phyloP scores from a whole-genome alignment of 1,140 invertebrate species.

The Megalonaias nervosa region DNA sequence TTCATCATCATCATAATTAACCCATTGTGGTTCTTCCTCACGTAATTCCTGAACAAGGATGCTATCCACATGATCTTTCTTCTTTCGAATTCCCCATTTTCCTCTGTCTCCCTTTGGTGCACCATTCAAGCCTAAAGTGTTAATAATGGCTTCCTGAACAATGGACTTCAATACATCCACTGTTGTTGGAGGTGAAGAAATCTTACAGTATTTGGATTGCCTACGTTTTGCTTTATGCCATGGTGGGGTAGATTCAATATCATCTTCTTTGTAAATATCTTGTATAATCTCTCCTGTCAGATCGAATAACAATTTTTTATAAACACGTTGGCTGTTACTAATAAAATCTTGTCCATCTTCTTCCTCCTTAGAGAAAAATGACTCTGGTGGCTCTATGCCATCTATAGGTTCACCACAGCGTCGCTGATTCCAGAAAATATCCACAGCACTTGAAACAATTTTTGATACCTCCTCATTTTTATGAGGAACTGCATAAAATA shows the following conservation, averaged over 20 bases:
- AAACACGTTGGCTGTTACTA: slow-evolving; percentile 58
- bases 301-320: slow-evolving; percentile 77
- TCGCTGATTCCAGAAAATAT: slow-evolving; percentile 61
- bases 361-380: slow-evolving; percentile 50
- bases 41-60: slow-evolving; percentile 80
- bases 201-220: slow-evolving; percentile 56
- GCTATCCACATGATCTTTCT: slow-evolving; percentile 82
- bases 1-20: slow-evolving; percentile 81
- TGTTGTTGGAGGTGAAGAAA: slow-evolving; percentile 52
- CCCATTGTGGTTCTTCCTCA: slow-evolving; percentile 81
- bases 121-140: slow-evolving; percentile 74
- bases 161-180: slow-evolving; percentile 58
- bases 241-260: slow-evolving; percentile 69
- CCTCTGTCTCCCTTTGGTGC: slow-evolving; percentile 76
- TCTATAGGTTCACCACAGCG: slow-evolving; percentile 57
- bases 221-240: slow-evolving; percentile 73
- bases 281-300: slow-evolving; percentile 78
- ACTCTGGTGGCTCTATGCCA: slow-evolving; percentile 48
- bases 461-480: slow-evolving; percentile 52
- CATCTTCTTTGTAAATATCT: slow-evolving; percentile 67
- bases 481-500: slow-evolving; percentile 64
- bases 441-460: slow-evolving; percentile 57
- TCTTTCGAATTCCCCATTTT: slow-evolving; percentile 80
- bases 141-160: slow-evolving; percentile 65
- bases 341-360: slow-evolving; percentile 47